Conservation (phyloP, 2,888 invertebrate species). For the Xanthostigma xanthostigma region DNA sequence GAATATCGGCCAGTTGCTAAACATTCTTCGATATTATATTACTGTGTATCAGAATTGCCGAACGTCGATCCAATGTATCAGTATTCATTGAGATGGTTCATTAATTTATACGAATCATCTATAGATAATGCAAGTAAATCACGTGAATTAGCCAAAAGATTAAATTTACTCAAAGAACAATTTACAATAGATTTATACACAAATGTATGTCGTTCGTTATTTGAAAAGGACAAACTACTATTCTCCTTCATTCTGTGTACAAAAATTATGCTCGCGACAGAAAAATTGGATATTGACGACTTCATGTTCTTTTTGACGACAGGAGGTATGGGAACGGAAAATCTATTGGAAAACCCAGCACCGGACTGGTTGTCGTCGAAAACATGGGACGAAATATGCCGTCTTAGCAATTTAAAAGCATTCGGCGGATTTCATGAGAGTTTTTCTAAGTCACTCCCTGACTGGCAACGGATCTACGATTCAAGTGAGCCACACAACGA, state of each 20-base stretch:
- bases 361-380: constrained; percentile 54
- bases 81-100: constrained; percentile 76
- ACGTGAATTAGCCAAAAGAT: constrained; percentile 51
- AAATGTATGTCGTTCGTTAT: constrained; percentile 70
- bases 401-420: constrained; percentile 36
- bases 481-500: constrained; percentile 47
- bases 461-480: constrained; percentile 57
- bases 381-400: constrained; percentile 67
- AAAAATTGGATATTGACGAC: constrained; percentile 42
- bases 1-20: constrained; percentile 65
- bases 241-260: constrained; percentile 69
- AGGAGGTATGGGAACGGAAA: constrained; percentile 57
- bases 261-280: constrained; percentile 44
- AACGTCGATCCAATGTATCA: constrained; percentile 84
- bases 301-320: constrained; percentile 54
- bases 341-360: constrained; percentile 45
- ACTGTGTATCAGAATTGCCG: constrained; percentile 68
- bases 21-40: constrained; percentile 67
- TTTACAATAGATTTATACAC: constrained; percentile 68
- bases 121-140: constrained; percentile 61
- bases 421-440: constrained; percentile 40
- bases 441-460: constrained; percentile 32
- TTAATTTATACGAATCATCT: constrained; percentile 61
- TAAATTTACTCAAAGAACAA: constrained; percentile 54
- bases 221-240: constrained; percentile 71